Percentiles rank a stretch among this genome's conserved stretches.
Conservation (phyloP, 2,888 invertebrate genomes). For the Nysson spinosus region DNA sequence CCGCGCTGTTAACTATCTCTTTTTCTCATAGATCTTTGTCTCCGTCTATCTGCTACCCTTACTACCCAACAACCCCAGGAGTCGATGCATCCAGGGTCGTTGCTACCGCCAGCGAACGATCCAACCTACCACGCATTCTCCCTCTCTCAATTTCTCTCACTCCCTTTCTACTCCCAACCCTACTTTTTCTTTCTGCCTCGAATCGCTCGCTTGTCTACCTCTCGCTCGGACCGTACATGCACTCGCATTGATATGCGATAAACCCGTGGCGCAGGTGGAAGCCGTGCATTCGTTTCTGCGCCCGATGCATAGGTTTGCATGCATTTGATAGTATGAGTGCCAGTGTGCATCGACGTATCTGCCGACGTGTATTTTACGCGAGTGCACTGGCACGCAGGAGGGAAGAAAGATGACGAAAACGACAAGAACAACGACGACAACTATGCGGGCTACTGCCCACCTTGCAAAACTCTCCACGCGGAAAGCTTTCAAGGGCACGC, state of each 20-base stretch:
- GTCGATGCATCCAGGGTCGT: conserved; percentile 78
- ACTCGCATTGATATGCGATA: conserved; percentile 46
- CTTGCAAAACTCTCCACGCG: conserved; percentile 25
- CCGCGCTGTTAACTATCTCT: conserved; percentile 33
- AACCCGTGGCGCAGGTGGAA: conserved; percentile 34
- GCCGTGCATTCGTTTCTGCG: not conserved
- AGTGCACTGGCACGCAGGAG: conserved; percentile 27
- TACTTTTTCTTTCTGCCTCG: conserved; percentile 11
- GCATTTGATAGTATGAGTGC: not conserved
- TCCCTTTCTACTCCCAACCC: not conserved
- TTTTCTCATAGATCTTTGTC: conserved; percentile 42
- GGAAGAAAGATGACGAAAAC: conserved; percentile 24
- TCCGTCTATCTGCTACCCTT: conserved; percentile 66
- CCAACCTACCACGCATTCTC: conserved; percentile 68
- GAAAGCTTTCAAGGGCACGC: conserved; percentile 57
- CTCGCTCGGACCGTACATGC: conserved; percentile 31
- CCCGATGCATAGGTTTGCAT: not conserved
- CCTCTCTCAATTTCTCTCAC: not conserved
- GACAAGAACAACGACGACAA: conserved; percentile 25
- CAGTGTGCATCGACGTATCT: conserved; percentile 4
- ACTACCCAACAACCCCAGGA: conserved; percentile 74
- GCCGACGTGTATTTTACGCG: conserved; percentile 21
- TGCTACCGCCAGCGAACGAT: conserved; percentile 77
- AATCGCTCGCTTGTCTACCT: conserved; percentile 33
- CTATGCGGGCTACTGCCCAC: conserved; percentile 27